Base-by-base conservation (phyloP, 2,888 invertebrate genomes). In the Lasioglossum calceatum region DNA sequence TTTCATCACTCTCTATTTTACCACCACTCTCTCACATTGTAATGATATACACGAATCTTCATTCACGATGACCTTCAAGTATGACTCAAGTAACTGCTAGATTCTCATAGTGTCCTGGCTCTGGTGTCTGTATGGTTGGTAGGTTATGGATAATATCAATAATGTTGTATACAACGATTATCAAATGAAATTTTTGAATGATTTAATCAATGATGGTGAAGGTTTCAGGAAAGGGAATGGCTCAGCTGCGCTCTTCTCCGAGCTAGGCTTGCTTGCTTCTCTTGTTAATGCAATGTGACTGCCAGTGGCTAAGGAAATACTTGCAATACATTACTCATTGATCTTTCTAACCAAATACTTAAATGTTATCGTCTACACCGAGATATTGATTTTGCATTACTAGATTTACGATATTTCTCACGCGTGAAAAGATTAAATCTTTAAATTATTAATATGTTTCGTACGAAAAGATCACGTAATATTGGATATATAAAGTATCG, bases 41-140 rank as follows among this genome's bases (percentile, higher is more conserved):
- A 88, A 92, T 85, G 87, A 92, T 88, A 90, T 90, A 94, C 87
- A 93, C 92, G 89, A 91, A 91, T 94, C 94, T 93, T 90, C 93
- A 93, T 93, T 93, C 92, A 94, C 93, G 94, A 92, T 92, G 94
- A 91, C 92, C 92, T 92, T 92, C 92, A 92, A 91, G 91, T 91
- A 94, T 92, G 92, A 93, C 90, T 93, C 92, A 92, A 93, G 91
- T 92, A 93, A 94, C 93, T 93, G 93, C 93, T 94, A 93, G 92
- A 92, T 90, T 94, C 93, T 94, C 94, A 92, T 94, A 94, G 93
- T 94, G 93, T 94, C 95, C 95, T 94, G 94, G 94, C 94, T 94
- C 95, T 95, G 95, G 94, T 95, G 94, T 95, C 93, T 93, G 94
- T 95, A 95, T 95, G 90, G 93, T 94, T 92, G 92, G 91, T 90